Evolutionary conservation across 1,140 invertebrate species (phyloP).

Genomic region (Drosophila takahashii): DNA sequence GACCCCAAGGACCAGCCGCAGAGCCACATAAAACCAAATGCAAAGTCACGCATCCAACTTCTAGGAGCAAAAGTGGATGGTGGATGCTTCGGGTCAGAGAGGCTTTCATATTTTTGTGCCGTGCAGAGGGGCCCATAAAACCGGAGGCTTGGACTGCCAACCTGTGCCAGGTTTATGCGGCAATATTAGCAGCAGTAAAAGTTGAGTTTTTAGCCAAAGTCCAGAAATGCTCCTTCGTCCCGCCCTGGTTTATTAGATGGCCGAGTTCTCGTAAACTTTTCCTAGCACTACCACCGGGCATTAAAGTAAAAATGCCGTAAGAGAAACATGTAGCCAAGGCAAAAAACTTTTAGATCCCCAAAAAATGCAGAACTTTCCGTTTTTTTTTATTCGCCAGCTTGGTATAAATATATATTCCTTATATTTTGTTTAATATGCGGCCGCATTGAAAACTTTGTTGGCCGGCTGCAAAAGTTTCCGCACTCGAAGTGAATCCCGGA

Average conservation of each 20-base stretch:
- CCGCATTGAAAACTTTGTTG: constrained; percentile 72
- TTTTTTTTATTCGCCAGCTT: constrained; percentile 12
- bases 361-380: constrained; percentile 58
- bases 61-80: constrained; percentile 3
- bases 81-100: constrained; percentile 11
- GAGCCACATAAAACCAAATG: constrained; percentile 55
- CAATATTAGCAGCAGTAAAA: constrained; percentile 78
- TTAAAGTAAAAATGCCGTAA: constrained; percentile 73
- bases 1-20: constrained; percentile 67
- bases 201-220: constrained; percentile 67
- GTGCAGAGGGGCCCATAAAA: constrained; percentile 63
- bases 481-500: constrained; percentile 23
- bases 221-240: constrained; percentile 49
- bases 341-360: constrained; percentile 61
- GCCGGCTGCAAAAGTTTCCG: constrained; percentile 58
- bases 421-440: constrained; percentile 75
- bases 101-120: constrained; percentile 73
- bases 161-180: constrained; percentile 77
- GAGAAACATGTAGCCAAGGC: constrained; percentile 59
- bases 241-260: constrained; percentile 74
- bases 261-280: constrained; percentile 70
- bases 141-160: constrained; percentile 39
- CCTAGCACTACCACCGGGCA: constrained; percentile 63
- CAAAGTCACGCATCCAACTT: constrained; percentile 66
- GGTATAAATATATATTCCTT: constrained; percentile 40